Base-by-base conservation (phyloP, 2,113 vertebrate species). In the Ciconia maguari region DNA sequence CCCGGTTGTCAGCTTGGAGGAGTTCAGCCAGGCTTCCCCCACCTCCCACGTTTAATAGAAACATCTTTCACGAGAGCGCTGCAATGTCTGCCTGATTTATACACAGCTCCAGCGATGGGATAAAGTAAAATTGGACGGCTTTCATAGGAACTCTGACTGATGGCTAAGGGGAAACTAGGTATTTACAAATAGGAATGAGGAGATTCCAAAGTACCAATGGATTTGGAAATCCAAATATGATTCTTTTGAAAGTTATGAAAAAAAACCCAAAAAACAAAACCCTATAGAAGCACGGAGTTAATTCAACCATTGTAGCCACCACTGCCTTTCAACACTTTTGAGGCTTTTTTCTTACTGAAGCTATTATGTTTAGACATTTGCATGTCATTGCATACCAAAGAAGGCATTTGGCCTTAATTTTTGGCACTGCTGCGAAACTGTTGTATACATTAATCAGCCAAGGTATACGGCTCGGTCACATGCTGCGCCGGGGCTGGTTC, bases 401-500 rank as follows among this genome's bases (percentile, higher is more conserved):
- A 12, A 51, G 62, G 42, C 65, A 78, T 93, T 87, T 95, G 83
- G 8, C 14, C 64, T 38, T 84, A 26, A 60, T 94, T 93, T 71
- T 48, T 86, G 75, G 70, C 86, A 14, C 24, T 19, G 66, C n/a
- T 57, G 64, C 29, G 20, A 25, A 49, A 10, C 70, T 49, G 26
- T 38, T 93, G 84, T 90, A 26, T 72, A 57, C 48, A 30, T 92
- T 76, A 83, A 64, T 86, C 84, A 90, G 79, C 58, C 84, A 46
- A 49, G 87, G 30, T 71, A 61, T 3, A 11, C 4, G 62, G 71
- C 58, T 61, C 0, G 1, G 57, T 71, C 66, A 8, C 71, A 20
- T 69, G 77, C 90, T 82, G 19, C 2, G 24, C 21, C 7, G 5
- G 66, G 69, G 48, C 91, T 70, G 72, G 8, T 25, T 72, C 77